Base-by-base conservation (phyloP, 2,113 vertebrate species). In the Geococcyx californianus region DNA sequence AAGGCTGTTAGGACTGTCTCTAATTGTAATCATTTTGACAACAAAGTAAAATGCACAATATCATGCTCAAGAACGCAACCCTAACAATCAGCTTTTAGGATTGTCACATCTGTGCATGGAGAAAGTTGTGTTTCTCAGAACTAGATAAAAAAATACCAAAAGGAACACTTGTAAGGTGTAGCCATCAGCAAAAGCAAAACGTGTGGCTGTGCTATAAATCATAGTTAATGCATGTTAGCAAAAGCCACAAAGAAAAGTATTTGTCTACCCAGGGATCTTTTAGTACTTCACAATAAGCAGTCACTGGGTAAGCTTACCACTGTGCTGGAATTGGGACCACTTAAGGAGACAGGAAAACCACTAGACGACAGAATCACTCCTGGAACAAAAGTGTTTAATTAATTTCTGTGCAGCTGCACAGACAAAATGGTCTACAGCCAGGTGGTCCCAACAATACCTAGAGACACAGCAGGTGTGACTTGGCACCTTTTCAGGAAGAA, bases 341-440 rank as follows among this genome's bases (percentile, higher is more conserved):
- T 51, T 28, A 77, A 55, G 63, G 45, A 70, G 63, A 19, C 9
- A 69, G 28, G 19, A 93, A 88, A 92, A 76, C 36, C 68, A 69
- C 59, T 4, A 70, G 31, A 42, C 1, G 0, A 88, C 75, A 89
- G 67, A 95, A 70, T 45, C 13, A 54, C 55, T 17, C 38, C 72
- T 45, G 24, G 29, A 93, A 70, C 59, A 90, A 86, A 51, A 0
- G 1, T 25, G 58, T 91, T 85, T 51, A 88, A 93, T 87, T 95
- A 78, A 69, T 55, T 89, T 69, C 56, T 51, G 42, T 89, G 68
- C 85, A 93, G 85, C 79, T 95, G 90, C 79, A 93, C 59, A 86
- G 76, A 59, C 23, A 93, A 85, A 86, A 86, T 34, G 14, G 31
- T 73, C 68, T 54, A 77, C 18, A 86, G 40, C 66, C 89, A 95